A percentile compares a stretch with the other conserved stretches of the same genome.
Evolutionary conservation across 1,140 invertebrate species (phyloP).

Genomic region (Latrodectus geometricus): DNA sequence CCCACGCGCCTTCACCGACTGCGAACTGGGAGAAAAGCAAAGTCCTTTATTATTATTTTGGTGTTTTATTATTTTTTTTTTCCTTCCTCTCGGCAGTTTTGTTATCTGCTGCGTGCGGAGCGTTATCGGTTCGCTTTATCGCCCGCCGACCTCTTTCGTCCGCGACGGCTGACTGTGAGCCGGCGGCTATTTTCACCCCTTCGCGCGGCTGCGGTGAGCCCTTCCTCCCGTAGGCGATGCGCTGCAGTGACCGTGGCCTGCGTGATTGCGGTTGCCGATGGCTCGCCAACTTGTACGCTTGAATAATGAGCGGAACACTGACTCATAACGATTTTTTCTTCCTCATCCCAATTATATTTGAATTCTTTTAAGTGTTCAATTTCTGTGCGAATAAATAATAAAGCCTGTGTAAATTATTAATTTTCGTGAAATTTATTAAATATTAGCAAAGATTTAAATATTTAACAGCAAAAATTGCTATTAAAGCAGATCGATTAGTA

Average conservation of each 20-base stretch:
- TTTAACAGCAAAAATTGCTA: too few relatives aligned
- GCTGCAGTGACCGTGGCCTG: background rate
- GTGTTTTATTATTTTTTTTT: background rate
- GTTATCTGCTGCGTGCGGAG: background rate
- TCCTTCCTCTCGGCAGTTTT: background rate
- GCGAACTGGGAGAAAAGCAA: conserved; percentile 3
- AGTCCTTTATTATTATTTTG: background rate
- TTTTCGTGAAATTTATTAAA: too few relatives aligned
- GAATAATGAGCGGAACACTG: background rate
- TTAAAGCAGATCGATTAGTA: too few relatives aligned
- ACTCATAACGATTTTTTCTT: background rate
- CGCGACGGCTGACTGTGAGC: background rate
- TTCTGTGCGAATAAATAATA: too few relatives aligned
- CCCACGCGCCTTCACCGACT: conserved; percentile 13
- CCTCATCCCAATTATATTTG: background rate
- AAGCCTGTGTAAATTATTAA: too few relatives aligned
- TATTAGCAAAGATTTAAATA: too few relatives aligned
- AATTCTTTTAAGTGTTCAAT: background rate
- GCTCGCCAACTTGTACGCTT: background rate
- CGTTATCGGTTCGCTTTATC: background rate
- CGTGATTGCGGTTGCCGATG: background rate
- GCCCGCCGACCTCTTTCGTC: background rate
- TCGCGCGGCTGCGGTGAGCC: background rate
- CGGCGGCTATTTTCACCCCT: background rate
- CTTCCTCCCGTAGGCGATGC: background rate